Percentiles rank a stretch among this genome's conserved stretches.
Conservation (phyloP, 2,797 vertebrate genomes). For the Pempheris klunzingeri region DNA sequence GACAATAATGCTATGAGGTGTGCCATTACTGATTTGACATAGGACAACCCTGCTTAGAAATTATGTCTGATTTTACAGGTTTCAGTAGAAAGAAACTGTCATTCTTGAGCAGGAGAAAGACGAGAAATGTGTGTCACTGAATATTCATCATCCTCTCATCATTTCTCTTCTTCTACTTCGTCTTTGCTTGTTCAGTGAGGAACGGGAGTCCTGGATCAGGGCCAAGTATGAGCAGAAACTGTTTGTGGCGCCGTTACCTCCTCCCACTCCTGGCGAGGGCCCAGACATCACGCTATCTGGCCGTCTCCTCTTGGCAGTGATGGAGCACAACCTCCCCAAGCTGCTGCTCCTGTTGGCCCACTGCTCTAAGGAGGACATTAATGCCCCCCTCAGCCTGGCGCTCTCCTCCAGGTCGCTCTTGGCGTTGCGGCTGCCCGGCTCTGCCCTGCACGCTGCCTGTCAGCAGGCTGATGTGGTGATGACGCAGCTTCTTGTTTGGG, state of each 20-base stretch:
- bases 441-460: constrained; percentile 92
- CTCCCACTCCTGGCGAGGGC: constrained; percentile 83
- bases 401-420: constrained; percentile 74
- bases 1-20: neutral
- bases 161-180: constrained; percentile 25
- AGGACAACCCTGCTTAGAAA: neutral
- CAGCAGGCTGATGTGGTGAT: constrained; percentile 92
- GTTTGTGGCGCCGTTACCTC: constrained; percentile 90
- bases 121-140: constrained; percentile 6
- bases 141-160: constrained; percentile 10
- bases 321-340: constrained; percentile 89
- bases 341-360: constrained; percentile 94
- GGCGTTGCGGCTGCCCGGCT: constrained; percentile 84
- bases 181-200: constrained; percentile 84
- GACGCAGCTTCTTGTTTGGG: constrained; percentile 95
- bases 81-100: neutral
- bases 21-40: neutral
- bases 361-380: constrained; percentile 91
- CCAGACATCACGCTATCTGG: constrained; percentile 85
- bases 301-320: constrained; percentile 85
- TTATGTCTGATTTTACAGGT: neutral
- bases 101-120: neutral
- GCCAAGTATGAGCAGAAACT: constrained; percentile 96
- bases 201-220: constrained; percentile 93
- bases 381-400: constrained; percentile 75